Evolutionary conservation across 1,140 invertebrate species (phyloP).

Genomic region (Zaprionus inermis): DNA sequence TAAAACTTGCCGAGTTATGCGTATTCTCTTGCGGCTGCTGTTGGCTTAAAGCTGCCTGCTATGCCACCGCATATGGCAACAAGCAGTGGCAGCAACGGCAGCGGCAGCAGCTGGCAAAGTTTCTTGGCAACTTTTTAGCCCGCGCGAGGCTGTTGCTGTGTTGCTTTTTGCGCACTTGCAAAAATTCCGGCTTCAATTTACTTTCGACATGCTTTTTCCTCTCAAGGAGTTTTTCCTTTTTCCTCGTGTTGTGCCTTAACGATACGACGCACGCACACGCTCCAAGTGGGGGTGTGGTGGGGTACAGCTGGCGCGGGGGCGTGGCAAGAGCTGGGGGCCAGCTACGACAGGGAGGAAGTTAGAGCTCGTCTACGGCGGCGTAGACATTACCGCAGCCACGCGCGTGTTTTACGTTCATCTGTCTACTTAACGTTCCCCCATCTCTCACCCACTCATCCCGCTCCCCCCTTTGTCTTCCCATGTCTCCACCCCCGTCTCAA

Average conservation of each 20-base stretch:
- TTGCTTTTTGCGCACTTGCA: conserved; percentile 67
- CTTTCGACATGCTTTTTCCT: conserved; percentile 77
- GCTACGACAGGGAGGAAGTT: background rate
- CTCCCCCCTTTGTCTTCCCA: background rate
- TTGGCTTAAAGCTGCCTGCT: conserved; percentile 57
- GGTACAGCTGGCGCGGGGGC: conserved; percentile 4
- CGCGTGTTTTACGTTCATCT: conserved; percentile 82
- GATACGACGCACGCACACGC: conserved; percentile 73
- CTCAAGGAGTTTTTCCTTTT: conserved; percentile 63
- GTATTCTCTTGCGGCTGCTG: background rate
- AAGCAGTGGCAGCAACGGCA: conserved; percentile 16
- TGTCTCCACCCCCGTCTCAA: background rate
- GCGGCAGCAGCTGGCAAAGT: conserved; percentile 67
- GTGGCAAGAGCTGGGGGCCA: background rate
- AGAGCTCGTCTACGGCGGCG: conserved; percentile 55
- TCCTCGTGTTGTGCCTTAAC: conserved; percentile 51
- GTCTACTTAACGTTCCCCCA: conserved; percentile 72
- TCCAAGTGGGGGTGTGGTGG: conserved; percentile 11
- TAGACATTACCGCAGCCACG: conserved; percentile 80
- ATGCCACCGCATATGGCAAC: conserved; percentile 29
- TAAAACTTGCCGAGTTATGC: background rate
- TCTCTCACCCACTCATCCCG: background rate
- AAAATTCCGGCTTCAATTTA: conserved; percentile 79
- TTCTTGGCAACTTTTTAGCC: conserved; percentile 62
- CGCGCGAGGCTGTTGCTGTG: conserved; percentile 31